Conservation (phyloP, 2,888 invertebrate genomes). For the Synanthedon andrenaeformis region DNA sequence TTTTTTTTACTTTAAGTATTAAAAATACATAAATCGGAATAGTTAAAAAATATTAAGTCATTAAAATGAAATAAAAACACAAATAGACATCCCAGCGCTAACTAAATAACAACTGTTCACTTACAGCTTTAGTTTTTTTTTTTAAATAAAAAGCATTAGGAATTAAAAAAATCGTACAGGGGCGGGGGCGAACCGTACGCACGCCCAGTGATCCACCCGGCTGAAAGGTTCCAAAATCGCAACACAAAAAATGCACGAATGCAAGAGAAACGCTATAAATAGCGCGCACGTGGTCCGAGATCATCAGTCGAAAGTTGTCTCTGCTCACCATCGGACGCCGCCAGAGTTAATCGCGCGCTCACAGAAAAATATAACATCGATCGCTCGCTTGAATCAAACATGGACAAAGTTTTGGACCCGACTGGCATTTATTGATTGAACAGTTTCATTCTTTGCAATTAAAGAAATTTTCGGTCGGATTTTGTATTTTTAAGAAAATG, state of each 20-base stretch:
- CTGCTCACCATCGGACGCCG: constrained; percentile 37
- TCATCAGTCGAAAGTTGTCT: constrained; percentile 49
- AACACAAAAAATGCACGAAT: constrained; percentile 63
- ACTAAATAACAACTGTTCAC: not conserved
- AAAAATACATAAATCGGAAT: too few species aligned
- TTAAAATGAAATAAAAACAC: not conserved
- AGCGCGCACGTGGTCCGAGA: constrained; percentile 49
- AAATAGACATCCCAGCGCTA: not conserved
- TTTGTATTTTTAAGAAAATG: not conserved
- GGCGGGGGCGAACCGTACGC: constrained; percentile 45
- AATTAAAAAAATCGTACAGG: constrained; percentile 17
- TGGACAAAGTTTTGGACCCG: constrained; percentile 63
- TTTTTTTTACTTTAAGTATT: too few species aligned
- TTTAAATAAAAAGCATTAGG: not conserved
- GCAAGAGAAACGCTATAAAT: constrained; percentile 56
- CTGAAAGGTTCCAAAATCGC: constrained; percentile 68
- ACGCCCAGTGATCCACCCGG: constrained; percentile 52
- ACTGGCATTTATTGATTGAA: constrained; percentile 48
- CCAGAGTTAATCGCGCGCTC: constrained; percentile 28
- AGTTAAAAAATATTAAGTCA: not conserved
- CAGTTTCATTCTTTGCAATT: not conserved
- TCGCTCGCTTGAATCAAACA: constrained; percentile 51
- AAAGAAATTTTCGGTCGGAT: not conserved
- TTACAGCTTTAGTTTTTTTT: not conserved
- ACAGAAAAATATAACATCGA: constrained; percentile 9